A percentile compares a stretch with the other conserved stretches of the same genome.
Evolutionary conservation across 2,888 invertebrate genomes (phyloP).

Genomic region (Pinctada fucata): DNA sequence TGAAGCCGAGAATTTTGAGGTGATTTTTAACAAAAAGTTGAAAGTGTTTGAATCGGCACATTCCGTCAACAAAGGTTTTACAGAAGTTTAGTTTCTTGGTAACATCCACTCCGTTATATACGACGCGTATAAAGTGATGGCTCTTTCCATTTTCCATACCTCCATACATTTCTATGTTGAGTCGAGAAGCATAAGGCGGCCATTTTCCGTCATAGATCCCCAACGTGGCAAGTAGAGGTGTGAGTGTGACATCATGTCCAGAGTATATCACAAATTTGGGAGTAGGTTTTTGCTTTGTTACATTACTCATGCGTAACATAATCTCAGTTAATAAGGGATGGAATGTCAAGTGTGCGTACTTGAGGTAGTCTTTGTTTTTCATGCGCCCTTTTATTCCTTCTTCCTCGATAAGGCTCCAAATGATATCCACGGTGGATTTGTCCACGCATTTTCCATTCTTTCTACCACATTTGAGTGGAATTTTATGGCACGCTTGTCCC

Average conservation of each 20-base stretch:
- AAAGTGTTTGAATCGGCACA: constrained; percentile 92
- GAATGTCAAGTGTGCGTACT: constrained; percentile 85
- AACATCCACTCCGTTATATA: constrained; percentile 91
- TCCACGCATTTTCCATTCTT: constrained; percentile 69
- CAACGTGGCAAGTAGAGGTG: constrained; percentile 88
- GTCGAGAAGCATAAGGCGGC: constrained; percentile 90
- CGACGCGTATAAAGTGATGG: constrained; percentile 86
- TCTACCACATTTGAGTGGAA: constrained; percentile 86
- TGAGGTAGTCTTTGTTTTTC: constrained; percentile 64
- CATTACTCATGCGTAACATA: constrained; percentile 75
- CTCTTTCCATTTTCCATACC: constrained; percentile 26
- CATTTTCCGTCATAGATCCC: constrained; percentile 82
- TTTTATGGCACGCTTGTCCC: constrained; percentile 91
- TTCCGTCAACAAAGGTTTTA: constrained; percentile 71
- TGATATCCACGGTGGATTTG: constrained; percentile 46
- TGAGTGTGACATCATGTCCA: constrained; percentile 93
- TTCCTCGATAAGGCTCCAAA: constrained; percentile 59
- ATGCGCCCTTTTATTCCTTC: constrained; percentile 41
- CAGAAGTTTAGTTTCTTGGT: constrained; percentile 90
- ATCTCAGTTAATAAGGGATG: constrained; percentile 91
- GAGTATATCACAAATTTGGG: constrained; percentile 86
- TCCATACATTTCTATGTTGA: constrained; percentile 91
- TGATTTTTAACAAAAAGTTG: constrained; percentile 83
- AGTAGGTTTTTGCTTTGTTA: constrained; percentile 31
- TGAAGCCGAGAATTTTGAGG: constrained; percentile 17